phyloP scores from a whole-genome alignment of 2,113 vertebrate genomes.

The Ictalurus punctatus region DNA sequence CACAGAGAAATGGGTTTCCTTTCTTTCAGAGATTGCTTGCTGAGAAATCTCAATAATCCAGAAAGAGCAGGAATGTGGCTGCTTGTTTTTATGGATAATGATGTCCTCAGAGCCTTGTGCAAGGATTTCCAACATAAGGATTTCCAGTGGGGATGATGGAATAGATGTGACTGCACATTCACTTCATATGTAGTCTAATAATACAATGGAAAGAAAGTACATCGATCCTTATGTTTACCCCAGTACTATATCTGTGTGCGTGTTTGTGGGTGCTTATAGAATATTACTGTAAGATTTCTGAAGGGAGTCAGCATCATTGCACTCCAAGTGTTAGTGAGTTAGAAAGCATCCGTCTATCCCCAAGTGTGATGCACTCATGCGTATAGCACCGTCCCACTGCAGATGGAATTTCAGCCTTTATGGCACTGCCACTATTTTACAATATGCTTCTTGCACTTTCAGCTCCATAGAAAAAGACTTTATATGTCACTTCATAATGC shows the following conservation, averaged over 20 bases:
- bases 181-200: neutral
- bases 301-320: slow-evolving; percentile 9
- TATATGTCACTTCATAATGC: neutral
- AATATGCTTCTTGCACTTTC: neutral
- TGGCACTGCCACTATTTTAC: neutral
- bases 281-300: neutral
- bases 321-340: slow-evolving; percentile 34
- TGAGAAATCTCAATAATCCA: slow-evolving; percentile 9
- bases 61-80: neutral
- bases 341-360: slow-evolving; percentile 31
- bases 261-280: neutral
- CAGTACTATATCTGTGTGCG: neutral
- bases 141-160: neutral
- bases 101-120: slow-evolving; percentile 25
- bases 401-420: slow-evolving; percentile 1
- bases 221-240: neutral
- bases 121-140: neutral
- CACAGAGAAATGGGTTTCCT: neutral
- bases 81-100: slow-evolving; percentile 33
- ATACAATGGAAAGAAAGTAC: neutral
- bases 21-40: slow-evolving; percentile 18
- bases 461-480: neutral
- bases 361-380: slow-evolving; percentile 14
- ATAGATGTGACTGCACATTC: neutral
- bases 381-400: neutral